phyloP scores from a whole-genome alignment of 2,888 invertebrate species.

The Dione juno region DNA sequence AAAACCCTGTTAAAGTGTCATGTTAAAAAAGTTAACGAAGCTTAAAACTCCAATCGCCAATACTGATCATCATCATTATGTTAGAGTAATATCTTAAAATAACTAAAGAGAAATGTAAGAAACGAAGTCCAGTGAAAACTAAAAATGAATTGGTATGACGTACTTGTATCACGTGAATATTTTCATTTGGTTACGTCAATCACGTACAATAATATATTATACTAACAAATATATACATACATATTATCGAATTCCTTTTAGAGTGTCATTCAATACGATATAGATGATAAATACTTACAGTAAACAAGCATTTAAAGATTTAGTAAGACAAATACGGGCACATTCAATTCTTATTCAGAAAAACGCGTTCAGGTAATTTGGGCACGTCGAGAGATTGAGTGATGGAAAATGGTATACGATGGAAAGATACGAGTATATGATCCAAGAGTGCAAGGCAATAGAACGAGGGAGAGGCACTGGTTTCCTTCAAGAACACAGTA shows the following conservation, averaged over 20 bases:
- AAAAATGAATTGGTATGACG: constrained; percentile 25
- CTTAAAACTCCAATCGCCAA: not conserved
- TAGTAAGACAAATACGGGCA: not conserved
- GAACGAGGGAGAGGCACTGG: no score
- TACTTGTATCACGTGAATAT: constrained; percentile 23
- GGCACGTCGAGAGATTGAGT: no score
- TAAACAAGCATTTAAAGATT: not conserved
- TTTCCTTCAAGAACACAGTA: no score
- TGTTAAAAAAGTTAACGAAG: not conserved
- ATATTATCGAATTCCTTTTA: constrained; percentile 8
- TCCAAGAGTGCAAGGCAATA: no score
- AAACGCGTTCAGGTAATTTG: no score
- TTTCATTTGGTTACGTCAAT: constrained; percentile 26
- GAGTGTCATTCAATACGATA: not conserved
- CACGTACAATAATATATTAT: not conserved
- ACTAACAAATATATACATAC: not conserved
- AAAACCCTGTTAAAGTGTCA: no score
- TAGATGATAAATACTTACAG: not conserved
- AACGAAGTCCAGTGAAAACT: constrained; percentile 23
- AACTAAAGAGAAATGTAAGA: not conserved
- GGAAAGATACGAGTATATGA: no score
- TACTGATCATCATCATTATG: not conserved
- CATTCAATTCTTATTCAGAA: not conserved
- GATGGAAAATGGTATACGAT: no score
- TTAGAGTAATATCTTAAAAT: not conserved